A percentile compares a stretch with the other conserved stretches of the same genome.
Conservation (phyloP, 1,140 invertebrate genomes). For the Orchestia grillus region DNA sequence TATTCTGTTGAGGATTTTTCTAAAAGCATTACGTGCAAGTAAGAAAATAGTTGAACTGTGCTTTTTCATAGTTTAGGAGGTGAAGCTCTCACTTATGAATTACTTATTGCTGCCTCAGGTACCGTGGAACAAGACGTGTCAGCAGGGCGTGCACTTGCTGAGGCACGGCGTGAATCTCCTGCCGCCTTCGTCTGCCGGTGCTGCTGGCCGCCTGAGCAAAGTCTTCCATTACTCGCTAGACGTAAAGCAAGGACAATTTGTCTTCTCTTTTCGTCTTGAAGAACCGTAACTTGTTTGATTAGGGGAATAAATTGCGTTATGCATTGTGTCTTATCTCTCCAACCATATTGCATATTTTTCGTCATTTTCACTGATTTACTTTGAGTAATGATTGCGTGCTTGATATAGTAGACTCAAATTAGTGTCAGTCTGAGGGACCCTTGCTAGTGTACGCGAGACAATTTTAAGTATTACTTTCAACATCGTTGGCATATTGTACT, state of each 20-base stretch:
- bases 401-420: no score
- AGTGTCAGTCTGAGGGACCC: no score
- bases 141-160: conserved; percentile 15
- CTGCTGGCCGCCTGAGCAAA: background rate
- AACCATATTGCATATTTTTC: background rate
- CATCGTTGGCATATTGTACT: no score
- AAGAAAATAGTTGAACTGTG: background rate
- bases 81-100: background rate
- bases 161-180: background rate
- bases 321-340: background rate
- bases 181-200: background rate
- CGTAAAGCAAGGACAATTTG: background rate
- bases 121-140: background rate
- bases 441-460: no score
- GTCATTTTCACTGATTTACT: background rate
- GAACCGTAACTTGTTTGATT: background rate
- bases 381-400: background rate
- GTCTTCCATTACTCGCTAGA: background rate
- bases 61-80: background rate
- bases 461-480: no score
- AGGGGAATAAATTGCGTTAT: background rate
- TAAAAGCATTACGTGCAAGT: background rate
- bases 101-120: background rate
- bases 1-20: background rate
- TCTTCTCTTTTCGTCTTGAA: background rate